Evolutionary conservation across 2,888 invertebrate genomes (phyloP), one percentile per base, ranked within the genome.

Genomic region (Taphrorychus bicolor): DNA sequence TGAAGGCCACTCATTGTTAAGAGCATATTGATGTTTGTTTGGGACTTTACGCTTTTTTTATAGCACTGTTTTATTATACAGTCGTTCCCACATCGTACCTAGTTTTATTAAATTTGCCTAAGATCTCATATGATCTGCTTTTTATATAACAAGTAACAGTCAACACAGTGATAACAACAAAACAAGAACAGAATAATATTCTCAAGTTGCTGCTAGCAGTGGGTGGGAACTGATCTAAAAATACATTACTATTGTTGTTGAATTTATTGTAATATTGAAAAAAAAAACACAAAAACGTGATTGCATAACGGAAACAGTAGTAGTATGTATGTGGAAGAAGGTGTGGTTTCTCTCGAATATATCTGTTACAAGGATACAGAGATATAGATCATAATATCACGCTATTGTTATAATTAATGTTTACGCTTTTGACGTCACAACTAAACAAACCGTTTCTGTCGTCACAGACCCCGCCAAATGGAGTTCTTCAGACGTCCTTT

Each of bases 401-500:
- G 7, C 11, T 11, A 32, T 32, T 17, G 52, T 19, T 51, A 11
- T 51, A 18, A 18, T 19, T 7, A 51, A n/a, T 19, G 5, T 14
- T n/a, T 32, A 9, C 7, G 1, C 1, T 2, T 11, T 2, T 1
- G 11, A 2, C 32, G 7, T 1, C 32, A 3, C 32, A 32, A 32
- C 21, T 53, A 5, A 21, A 7, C 5, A 11, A 5, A 21, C 19
- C 16, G 32, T 32, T 32, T 32, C 11, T 32, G 32, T n/a, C n/a
- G n/a, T 84, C 84, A 5, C 84, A 97, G 97, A 97, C 87, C 96
- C 97, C 71, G 87, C 89, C 79, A 88, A 89, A 76, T 97, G 97
- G 97, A 91, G 89, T 75, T 84, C 88, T 14, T 87, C 89, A 67
- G 92, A 97, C 80, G 95, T 95, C 53, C 91, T 92, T 73, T 88